These are phyloP conservation scores for Protonemura montana DNA, from an alignment of 2,888 invertebrate species.

Conservation along the genomic window DNA sequence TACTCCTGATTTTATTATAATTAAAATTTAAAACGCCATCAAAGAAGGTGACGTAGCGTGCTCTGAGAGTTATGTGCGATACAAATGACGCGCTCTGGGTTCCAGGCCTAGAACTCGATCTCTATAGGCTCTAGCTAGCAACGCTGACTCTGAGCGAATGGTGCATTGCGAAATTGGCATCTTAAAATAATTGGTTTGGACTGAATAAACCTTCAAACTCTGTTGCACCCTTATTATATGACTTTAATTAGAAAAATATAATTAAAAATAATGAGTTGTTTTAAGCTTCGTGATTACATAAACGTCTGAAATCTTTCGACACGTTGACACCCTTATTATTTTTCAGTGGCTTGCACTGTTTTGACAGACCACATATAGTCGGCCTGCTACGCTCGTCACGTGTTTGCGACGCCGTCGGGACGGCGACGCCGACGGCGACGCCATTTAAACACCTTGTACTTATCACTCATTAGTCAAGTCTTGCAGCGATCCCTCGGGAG, in stretches of 20 bases:
- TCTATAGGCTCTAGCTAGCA: not conserved
- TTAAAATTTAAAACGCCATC: not conserved
- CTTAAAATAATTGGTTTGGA: not conserved
- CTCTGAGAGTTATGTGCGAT: not conserved
- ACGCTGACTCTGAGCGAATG: not conserved
- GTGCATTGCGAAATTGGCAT: not conserved
- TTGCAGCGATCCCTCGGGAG: not conserved
- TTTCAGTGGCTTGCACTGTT: not conserved
- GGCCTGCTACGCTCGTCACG: not conserved
- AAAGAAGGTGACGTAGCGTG: not conserved
- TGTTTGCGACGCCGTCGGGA: slow-evolving; percentile 7
- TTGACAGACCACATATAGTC: not conserved
- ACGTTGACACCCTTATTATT: not conserved
- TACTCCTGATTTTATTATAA: not conserved
- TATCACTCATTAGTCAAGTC: slow-evolving; percentile 34
- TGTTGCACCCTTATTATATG: not conserved
- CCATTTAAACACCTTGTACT: slow-evolving; percentile 30
- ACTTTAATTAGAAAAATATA: slow-evolving; percentile 7
- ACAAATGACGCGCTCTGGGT: not conserved
- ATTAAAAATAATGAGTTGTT: slow-evolving; percentile 4
- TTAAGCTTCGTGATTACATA: not conserved
- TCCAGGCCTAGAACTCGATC: not conserved
- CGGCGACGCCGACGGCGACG: not conserved
- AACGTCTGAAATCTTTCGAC: not conserved
- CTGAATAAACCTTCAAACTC: not conserved